These are phyloP conservation scores for Tethea ocularis DNA, from an alignment of 2,888 invertebrate species.

Conservation along the genomic window DNA sequence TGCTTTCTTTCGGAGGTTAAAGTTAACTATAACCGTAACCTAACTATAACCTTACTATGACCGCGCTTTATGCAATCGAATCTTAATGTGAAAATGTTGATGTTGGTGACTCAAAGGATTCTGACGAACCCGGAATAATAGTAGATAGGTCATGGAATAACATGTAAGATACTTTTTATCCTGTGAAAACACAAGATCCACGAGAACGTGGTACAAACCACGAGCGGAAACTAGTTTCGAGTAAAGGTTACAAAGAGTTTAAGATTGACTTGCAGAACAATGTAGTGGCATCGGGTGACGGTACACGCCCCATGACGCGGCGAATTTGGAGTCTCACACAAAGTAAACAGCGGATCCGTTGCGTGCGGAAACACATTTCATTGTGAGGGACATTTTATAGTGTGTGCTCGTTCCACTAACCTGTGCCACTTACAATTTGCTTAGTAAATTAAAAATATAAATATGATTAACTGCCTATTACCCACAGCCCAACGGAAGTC, in stretches of 20 bases:
- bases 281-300: conserved; percentile 22
- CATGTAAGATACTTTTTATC: no score
- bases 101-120: no score
- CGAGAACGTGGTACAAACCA: no score
- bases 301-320: conserved; percentile 29
- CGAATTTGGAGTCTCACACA: conserved; percentile 23
- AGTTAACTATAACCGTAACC: no score
- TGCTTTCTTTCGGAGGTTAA: no score
- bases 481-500: background rate
- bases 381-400: conserved; percentile 31
- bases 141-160: no score
- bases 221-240: no score
- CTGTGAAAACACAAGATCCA: no score
- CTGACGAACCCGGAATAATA: no score
- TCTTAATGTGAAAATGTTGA: no score
- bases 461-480: background rate
- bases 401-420: conserved; percentile 31
- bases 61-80: no score
- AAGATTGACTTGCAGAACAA: background rate
- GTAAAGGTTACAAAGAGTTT: background rate
- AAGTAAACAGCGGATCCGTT: conserved; percentile 36
- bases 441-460: conserved; percentile 12
- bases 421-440: conserved; percentile 17
- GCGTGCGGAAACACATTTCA: conserved; percentile 39
- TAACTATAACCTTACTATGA: no score